These are phyloP conservation scores for Oncorhynchus kisutch DNA, from an alignment of 2,113 vertebrate genomes.

Conservation along the genomic window DNA sequence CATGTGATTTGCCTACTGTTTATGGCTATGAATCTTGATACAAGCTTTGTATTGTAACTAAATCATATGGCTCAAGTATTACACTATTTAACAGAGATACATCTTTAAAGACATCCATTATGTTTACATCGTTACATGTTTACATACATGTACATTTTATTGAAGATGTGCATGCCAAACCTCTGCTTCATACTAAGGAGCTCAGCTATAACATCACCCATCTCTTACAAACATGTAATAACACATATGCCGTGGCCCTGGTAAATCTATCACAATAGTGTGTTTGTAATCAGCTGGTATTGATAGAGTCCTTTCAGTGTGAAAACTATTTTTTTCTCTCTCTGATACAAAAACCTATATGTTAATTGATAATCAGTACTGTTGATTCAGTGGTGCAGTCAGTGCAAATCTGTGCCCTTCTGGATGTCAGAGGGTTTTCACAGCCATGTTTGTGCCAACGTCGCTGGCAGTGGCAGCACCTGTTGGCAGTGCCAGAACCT, in stretches of 20 bases:
- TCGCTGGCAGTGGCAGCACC: constrained; percentile 75
- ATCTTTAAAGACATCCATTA: no score
- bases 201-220: background rate
- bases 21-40: constrained; percentile 30
- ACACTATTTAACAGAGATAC: background rate
- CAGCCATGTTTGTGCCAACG: constrained; percentile 67
- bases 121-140: no score
- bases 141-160: no score
- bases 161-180: constrained; percentile 13
- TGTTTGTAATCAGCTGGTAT: constrained; percentile 43
- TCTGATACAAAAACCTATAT: constrained; percentile 66
- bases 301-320: constrained; percentile 45
- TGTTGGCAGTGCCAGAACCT: constrained; percentile 76
- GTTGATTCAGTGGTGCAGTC: constrained; percentile 75
- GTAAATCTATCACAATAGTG: constrained; percentile 52
- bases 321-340: constrained; percentile 45
- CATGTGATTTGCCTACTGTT: background rate
- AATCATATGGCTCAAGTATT: constrained; percentile 18
- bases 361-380: constrained; percentile 78
- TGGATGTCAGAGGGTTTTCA: constrained; percentile 74
- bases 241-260: background rate
- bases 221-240: constrained; percentile 25
- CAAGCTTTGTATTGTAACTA: constrained; percentile 35
- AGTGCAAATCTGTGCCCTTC: constrained; percentile 75
- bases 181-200: background rate